Base-by-base conservation (phyloP, 1,140 invertebrate genomes). In the Megathymus violae region DNA sequence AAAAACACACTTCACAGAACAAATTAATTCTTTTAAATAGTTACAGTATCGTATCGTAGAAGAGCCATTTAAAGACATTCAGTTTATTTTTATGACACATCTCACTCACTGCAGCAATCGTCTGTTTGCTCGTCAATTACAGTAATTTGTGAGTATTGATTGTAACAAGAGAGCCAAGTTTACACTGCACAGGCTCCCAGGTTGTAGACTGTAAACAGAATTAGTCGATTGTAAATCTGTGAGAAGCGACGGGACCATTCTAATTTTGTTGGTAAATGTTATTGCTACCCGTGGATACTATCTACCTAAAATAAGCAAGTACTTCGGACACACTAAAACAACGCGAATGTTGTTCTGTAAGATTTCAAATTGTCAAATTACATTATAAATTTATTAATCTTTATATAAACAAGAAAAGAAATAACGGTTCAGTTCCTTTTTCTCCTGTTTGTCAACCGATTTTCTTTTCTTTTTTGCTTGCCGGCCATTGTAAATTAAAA, bases 191-290 rank as follows among this genome's bases (percentile, higher is more conserved):
- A 56, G 40, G 27, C 13, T 15, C 19, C 38, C 14, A 11, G 40
- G 40, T 25, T 56, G 40, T 7, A 6, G 25, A 56, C 27, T 44
- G 25, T 58, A 58, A 46, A 58, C 52, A 44, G 25, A 43, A 43
- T 43, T 27, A 56, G 25, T n/a, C n/a, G 40, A 34, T 31, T 58
- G 43, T 46, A 58, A 46, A 58, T 46, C 25, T 15, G 10, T 13
- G 14, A 58, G 22, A 56, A 31, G 31, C 52, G 14, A 27, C 15
- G 22, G 22, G 19, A 54, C 19, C 36, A 16, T 19, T 54, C 19
- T 43, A 54, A 41, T 16, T n/a, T 27, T 43, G 40, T 54, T 54
- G 19, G 19, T 11, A 54, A 54, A 54, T 31, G 27, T 31, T 31
- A n/a, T n/a, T n/a, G n/a, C n/a, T n/a, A n/a, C n/a, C n/a, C n/a